Percentiles rank a stretch among this genome's conserved stretches.
Evolutionary conservation across 2,888 invertebrate genomes (phyloP).

Genomic region (Eugnorisma glareosa): DNA sequence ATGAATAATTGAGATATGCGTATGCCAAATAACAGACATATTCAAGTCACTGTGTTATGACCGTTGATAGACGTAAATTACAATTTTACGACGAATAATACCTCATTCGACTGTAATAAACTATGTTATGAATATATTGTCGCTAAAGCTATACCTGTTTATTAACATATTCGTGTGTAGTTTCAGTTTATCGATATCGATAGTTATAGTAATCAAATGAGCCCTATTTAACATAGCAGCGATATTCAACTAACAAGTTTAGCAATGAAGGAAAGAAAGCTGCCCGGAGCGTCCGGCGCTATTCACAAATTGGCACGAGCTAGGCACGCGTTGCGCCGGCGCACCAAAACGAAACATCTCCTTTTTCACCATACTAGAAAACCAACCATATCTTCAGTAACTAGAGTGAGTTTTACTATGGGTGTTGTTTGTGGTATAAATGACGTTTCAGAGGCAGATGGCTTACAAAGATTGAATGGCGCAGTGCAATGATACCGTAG

Average conservation of each 20-base stretch:
- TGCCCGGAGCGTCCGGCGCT: slow-evolving; percentile 87
- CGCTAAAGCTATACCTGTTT: slow-evolving; percentile 33
- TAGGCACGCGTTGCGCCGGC: slow-evolving; percentile 83
- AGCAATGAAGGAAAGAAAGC: slow-evolving; percentile 89
- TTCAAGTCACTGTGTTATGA: slow-evolving; percentile 45
- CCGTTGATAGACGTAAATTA: slow-evolving; percentile 40
- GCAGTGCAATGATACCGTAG: slow-evolving; percentile 83
- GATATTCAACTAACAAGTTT: slow-evolving; percentile 89
- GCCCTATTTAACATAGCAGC: slow-evolving; percentile 83
- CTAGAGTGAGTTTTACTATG: slow-evolving; percentile 62
- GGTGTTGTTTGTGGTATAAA: slow-evolving; percentile 47
- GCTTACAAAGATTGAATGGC: slow-evolving; percentile 87
- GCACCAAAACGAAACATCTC: slow-evolving; percentile 69
- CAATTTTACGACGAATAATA: slow-evolving; percentile 54
- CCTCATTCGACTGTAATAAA: slow-evolving; percentile 47
- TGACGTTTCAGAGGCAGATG: slow-evolving; percentile 65
- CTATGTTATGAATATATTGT: slow-evolving; percentile 51
- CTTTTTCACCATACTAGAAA: slow-evolving; percentile 57
- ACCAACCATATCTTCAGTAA: slow-evolving; percentile 37
- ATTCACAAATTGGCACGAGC: slow-evolving; percentile 90
- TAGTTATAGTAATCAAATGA: slow-evolving; percentile 73
- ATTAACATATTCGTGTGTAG: slow-evolving; percentile 52
- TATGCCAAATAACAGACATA: slow-evolving; percentile 45
- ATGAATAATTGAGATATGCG: slow-evolving; percentile 51
- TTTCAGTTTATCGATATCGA: slow-evolving; percentile 75